Base-by-base conservation (phyloP, 2,888 invertebrate species). In the Cinara cedri region DNA sequence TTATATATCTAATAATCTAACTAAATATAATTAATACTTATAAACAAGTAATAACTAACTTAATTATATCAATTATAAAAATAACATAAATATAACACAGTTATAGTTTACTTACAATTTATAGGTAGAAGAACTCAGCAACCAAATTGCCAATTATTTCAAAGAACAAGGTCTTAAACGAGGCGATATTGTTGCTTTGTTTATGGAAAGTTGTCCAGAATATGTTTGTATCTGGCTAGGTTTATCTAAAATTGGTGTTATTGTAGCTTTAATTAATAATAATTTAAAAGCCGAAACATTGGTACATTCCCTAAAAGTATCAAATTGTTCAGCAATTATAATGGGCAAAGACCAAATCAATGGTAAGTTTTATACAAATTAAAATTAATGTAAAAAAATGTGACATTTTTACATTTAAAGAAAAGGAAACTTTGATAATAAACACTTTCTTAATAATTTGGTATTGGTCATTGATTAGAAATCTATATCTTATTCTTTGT, bases 181-280 rank as follows among this genome's bases (percentile, higher is more conserved):
- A 63, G 90, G 89, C 4, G 89, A 90, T 84, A 86, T 87, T 21
- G 87, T 90, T 2, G 89, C 89, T 1, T 83, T 91, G 21, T 87
- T 88, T 83, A 88, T 90, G 89, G 89, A 90, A 82, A 89, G 88
- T 83, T 84, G 88, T 6, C 88, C 88, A 1, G 88, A 90, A 83
- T 90, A 88, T 84, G 88, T 90, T 3, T 87, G 87, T 65, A 86
- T 88, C 34, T 90, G 90, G 90, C 85, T 91, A 42, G 90, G 90
- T 1, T 84, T 90, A 80, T 86, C 89, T 26, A 90, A 90, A 85
- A 84, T 86, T 63, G 86, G 87, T 19, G 84, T 86, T 1, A 84
- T 86, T 54, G 84, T 88, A 4, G 90, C 90, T 0, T 86, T 91
- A 55, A 88, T 91, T 82, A 90, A 90, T 84, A 88, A 87, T 82